phyloP scores from a whole-genome alignment of 2,113 vertebrate genomes.

The Nipponia nippon region DNA sequence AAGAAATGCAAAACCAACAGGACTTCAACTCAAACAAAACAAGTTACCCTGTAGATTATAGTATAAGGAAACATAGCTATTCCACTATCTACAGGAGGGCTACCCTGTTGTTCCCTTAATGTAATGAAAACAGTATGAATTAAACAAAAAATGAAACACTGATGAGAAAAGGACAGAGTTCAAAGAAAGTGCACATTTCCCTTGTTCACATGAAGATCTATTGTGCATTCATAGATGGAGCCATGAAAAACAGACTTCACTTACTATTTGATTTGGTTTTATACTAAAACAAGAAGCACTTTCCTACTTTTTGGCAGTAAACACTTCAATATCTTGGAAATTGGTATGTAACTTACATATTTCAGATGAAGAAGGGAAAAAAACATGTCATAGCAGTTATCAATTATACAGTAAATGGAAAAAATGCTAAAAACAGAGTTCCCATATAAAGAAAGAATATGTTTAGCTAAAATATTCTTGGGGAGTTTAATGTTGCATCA shows the following conservation, averaged over 20 bases:
- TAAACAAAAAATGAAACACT: constrained; percentile 42
- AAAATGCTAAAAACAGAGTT: neutral
- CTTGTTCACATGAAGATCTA: constrained; percentile 36
- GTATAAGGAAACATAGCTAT: neutral
- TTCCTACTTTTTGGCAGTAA: neutral
- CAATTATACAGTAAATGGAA: neutral
- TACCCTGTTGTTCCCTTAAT: constrained; percentile 49
- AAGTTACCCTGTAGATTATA: neutral
- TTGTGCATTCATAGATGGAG: constrained; percentile 6
- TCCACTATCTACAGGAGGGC: constrained; percentile 22
- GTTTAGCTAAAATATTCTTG: neutral
- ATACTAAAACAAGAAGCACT: neutral
- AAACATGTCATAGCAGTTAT: neutral
- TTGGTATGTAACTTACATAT: neutral
- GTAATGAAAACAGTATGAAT: constrained; percentile 52
- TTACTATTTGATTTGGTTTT: neutral
- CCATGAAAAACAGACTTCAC: constrained; percentile 20
- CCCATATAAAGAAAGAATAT: neutral
- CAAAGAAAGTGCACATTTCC: constrained; percentile 45
- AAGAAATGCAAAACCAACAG: neutral
- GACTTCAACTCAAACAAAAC: neutral
- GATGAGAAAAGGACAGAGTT: constrained; percentile 38
- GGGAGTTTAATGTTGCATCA: neutral
- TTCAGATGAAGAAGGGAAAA: constrained; percentile 3
- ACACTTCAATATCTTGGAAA: neutral